Evolutionary conservation across 2,113 vertebrate species (phyloP).

Genomic region (Neomonachus schauinslandi): DNA sequence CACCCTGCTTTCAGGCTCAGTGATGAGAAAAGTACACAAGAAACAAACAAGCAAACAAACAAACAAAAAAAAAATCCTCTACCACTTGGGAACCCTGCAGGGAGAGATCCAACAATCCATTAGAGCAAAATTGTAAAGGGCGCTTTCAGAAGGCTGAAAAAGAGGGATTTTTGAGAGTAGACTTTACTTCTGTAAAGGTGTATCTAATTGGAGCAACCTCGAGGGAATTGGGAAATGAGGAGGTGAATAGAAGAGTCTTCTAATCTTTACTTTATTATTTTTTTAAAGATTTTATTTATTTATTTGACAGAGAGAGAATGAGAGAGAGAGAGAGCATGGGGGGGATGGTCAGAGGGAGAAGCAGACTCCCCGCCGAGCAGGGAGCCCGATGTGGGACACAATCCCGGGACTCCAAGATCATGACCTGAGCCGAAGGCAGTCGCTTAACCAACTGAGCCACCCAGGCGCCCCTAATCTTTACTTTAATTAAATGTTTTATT

Average conservation of each 20-base stretch:
- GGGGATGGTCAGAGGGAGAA: too few relatives aligned
- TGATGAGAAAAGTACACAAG: background rate
- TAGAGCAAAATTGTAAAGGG: background rate
- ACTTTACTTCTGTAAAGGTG: background rate
- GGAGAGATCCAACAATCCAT: background rate
- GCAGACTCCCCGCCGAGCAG: too few relatives aligned
- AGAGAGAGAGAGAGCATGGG: too few relatives aligned
- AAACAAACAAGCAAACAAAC: background rate
- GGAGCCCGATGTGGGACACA: too few relatives aligned
- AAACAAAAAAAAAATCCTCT: background rate
- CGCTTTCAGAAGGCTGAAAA: background rate
- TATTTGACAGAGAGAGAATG: too few relatives aligned
- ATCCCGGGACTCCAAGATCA: too few relatives aligned
- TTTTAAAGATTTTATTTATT: too few relatives aligned
- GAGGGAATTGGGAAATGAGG: background rate
- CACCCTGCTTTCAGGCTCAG: accelerated
- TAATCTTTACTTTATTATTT: background rate
- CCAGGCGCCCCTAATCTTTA: background rate
- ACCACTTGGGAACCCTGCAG: background rate
- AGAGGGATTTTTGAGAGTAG: background rate
- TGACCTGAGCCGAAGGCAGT: too few relatives aligned
- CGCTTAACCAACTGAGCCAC: too few relatives aligned
- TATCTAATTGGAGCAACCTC: background rate
- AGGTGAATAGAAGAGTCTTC: background rate
- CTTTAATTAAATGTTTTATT: background rate